A percentile compares a stretch with the other conserved stretches of the same genome.
Evolutionary conservation across 2,797 vertebrate species (phyloP).

Genomic region (Microcaecilia unicolor): DNA sequence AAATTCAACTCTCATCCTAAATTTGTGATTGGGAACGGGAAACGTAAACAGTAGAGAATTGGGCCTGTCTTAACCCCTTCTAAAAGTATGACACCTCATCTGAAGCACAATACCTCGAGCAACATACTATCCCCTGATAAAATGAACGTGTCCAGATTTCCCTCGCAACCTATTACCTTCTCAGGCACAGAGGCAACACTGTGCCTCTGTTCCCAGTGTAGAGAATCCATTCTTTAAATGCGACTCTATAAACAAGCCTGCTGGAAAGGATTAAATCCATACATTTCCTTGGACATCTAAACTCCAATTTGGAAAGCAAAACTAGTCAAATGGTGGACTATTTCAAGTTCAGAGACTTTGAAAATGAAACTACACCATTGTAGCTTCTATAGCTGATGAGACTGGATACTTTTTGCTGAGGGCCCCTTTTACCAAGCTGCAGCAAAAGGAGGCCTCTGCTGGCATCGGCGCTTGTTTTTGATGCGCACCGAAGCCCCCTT

Average conservation of each 20-base stretch:
- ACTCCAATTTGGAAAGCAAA: no score
- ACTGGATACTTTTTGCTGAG: no score
- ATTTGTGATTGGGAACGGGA: slow-evolving; percentile 11
- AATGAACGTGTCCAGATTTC: slow-evolving; percentile 36
- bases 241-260: slow-evolving; percentile 13
- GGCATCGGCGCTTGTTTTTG: no score
- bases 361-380: no score
- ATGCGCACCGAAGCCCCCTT: no score
- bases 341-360: no score
- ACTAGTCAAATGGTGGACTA: no score
- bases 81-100: slow-evolving; percentile 46
- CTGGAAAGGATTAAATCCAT: no score
- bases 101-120: slow-evolving; percentile 42
- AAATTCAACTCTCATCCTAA: slow-evolving; percentile 26
- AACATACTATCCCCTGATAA: slow-evolving; percentile 24
- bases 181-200: slow-evolving; percentile 9
- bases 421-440: no score
- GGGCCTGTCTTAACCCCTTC: slow-evolving; percentile 31
- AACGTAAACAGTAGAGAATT: slow-evolving; percentile 24
- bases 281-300: no score
- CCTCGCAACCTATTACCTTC: slow-evolving; percentile 30
- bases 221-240: slow-evolving; percentile 17
- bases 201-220: slow-evolving; percentile 1
- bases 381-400: no score
- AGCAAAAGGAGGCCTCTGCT: no score